Conservation (phyloP, 2,113 vertebrate species). For the Chloroceryle aenea region DNA sequence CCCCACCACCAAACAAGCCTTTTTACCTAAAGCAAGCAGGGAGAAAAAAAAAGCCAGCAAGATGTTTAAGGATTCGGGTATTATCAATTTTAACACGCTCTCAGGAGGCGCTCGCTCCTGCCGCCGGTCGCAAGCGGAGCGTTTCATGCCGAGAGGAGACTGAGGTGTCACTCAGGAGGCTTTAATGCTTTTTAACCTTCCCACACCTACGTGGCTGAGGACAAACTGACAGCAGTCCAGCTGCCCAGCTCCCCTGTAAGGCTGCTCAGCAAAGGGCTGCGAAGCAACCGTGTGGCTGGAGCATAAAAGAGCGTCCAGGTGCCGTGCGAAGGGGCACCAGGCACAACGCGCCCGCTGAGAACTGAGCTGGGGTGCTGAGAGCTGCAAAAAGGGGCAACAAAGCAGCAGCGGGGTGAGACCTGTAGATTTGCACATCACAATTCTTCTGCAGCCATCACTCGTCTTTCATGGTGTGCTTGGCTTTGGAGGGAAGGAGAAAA, state of each 20-base stretch:
- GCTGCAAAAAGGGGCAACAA: background rate
- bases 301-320: conserved; percentile 8
- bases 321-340: conserved; percentile 11
- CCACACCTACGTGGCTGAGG: background rate
- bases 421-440: conserved; percentile 18
- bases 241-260: conserved; percentile 5
- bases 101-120: fast-evolving
- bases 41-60: background rate
- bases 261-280: background rate
- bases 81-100: background rate
- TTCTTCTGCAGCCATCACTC: background rate
- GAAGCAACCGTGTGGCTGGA: background rate
- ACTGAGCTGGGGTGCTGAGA: background rate
- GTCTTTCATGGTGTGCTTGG: background rate
- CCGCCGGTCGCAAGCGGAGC: fast-evolving
- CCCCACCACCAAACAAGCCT: background rate
- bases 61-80: background rate
- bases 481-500: background rate
- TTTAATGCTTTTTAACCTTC: conserved; percentile 26
- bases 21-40: background rate
- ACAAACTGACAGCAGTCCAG: conserved; percentile 12
- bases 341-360: conserved; percentile 34
- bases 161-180: background rate
- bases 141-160: background rate
- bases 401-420: background rate